phyloP scores from a whole-genome alignment of 1,140 invertebrate genomes.

The Drosophila tani region DNA sequence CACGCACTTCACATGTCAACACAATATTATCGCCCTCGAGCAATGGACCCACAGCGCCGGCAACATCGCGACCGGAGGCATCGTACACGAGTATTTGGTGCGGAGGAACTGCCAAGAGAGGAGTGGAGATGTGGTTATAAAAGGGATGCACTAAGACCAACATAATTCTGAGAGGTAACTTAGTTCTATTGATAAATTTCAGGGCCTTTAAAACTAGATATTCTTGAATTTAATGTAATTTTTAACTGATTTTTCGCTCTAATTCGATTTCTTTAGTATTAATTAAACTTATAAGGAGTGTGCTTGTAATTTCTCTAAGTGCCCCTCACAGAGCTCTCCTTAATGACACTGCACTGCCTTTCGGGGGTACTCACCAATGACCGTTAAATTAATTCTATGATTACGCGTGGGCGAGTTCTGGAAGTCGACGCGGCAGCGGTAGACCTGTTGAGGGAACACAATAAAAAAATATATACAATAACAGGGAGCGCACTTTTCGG shows the following conservation, averaged over 20 bases:
- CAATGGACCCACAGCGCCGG: constrained; percentile 92
- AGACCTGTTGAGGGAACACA: constrained; percentile 85
- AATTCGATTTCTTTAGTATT: no score
- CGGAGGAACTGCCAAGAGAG: constrained; percentile 90
- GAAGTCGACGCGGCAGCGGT: constrained; percentile 95
- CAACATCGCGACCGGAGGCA: constrained; percentile 90
- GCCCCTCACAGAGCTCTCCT: constrained; percentile 33
- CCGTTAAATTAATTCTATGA: constrained; percentile 94
- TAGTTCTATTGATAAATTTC: no score
- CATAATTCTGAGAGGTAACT: neutral
- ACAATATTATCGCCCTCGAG: constrained; percentile 92
- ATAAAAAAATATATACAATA: constrained; percentile 58
- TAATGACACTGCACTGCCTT: constrained; percentile 59
- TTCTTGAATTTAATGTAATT: no score
- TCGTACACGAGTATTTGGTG: constrained; percentile 94
- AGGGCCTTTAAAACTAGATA: neutral
- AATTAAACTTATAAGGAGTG: no score
- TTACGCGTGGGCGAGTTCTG: constrained; percentile 95
- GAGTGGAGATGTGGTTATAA: constrained; percentile 15
- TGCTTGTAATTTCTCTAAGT: constrained; percentile 11
- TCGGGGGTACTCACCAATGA: constrained; percentile 91
- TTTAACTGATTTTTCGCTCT: neutral
- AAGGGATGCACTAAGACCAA: constrained; percentile 18
- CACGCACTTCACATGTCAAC: constrained; percentile 94
- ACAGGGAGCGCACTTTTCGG: constrained; percentile 31